Percentiles rank a stretch among this genome's conserved stretches.
These are phyloP conservation scores for Ectobius pallidus DNA, from an alignment of 2,888 invertebrate genomes.

Conservation along the genomic window DNA sequence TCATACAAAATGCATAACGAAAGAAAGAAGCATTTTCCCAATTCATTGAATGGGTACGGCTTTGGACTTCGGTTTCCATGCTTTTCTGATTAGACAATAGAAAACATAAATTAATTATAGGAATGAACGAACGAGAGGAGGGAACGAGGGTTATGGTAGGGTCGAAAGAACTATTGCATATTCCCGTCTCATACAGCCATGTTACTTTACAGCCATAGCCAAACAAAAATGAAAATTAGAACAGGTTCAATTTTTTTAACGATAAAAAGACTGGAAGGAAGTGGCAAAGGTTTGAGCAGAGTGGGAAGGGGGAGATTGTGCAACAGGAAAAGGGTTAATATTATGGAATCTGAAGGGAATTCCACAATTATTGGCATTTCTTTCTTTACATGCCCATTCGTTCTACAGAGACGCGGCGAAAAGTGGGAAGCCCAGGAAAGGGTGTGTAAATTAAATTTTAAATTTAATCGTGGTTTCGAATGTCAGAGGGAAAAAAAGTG, in stretches of 20 bases:
- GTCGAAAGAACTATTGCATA: background rate
- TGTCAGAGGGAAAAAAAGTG: conserved; percentile 26
- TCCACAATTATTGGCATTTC: conserved; percentile 39
- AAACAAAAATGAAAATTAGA: conserved; percentile 32
- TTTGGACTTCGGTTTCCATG: background rate
- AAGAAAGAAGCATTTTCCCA: background rate
- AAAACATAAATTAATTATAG: conserved; percentile 3
- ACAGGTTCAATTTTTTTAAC: conserved; percentile 12
- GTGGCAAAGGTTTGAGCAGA: background rate
- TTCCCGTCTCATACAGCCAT: background rate
- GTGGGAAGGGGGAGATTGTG: background rate
- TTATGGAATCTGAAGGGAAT: conserved; percentile 35
- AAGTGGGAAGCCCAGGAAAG: conserved; percentile 2
- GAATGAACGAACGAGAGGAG: background rate
- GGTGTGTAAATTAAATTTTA: conserved; percentile 42
- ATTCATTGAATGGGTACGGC: background rate
- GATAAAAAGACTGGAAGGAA: conserved; percentile 15
- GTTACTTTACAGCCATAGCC: conserved; percentile 21
- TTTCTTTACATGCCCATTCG: conserved; percentile 35
- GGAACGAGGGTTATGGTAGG: background rate
- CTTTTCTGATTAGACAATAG: conserved; percentile 12
- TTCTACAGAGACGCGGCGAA: background rate
- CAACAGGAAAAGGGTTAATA: conserved; percentile 30
- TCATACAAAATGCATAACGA: background rate
- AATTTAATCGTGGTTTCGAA: conserved; percentile 43